phyloP scores from a whole-genome alignment of 2,113 vertebrate species.

The Tachuris rubrigastra region DNA sequence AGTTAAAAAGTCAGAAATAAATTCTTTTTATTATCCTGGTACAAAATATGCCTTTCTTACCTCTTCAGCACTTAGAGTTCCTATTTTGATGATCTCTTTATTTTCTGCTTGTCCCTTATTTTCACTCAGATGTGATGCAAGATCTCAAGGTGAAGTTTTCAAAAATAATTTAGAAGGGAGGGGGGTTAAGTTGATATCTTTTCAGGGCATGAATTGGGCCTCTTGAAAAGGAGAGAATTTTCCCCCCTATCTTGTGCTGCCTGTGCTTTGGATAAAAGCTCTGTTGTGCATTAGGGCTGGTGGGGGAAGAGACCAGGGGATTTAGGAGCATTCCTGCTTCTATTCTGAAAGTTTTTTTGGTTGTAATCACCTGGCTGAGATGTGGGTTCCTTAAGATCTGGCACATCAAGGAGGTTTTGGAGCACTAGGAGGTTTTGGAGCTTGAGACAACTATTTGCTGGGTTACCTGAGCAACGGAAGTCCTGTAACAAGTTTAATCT shows the following conservation, averaged over 20 bases:
- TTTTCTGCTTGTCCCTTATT: not conserved
- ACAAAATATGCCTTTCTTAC: not conserved
- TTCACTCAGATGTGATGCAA: not conserved
- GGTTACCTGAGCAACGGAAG: not conserved
- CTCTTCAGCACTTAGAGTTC: not conserved
- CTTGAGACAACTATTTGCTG: not conserved
- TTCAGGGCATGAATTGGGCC: not conserved
- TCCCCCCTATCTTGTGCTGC: rapidly evolving
- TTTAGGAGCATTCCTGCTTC: not conserved
- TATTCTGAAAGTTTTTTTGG: not conserved
- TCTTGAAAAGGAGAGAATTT: not conserved
- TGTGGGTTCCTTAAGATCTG: not conserved
- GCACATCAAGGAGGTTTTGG: not conserved
- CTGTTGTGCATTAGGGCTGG: not conserved
- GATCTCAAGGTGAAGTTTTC: not conserved
- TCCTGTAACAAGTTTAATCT: not conserved
- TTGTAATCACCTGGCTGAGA: not conserved
- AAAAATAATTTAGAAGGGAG: not conserved
- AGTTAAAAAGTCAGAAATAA: not conserved
- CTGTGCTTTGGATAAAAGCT: not conserved
- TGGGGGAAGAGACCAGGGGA: not conserved
- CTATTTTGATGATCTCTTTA: not conserved
- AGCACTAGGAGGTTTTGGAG: not conserved
- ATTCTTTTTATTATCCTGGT: not conserved
- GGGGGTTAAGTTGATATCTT: not conserved